Base-by-base conservation (phyloP, 2,113 vertebrate genomes). In the Corythornis vintsioides region DNA sequence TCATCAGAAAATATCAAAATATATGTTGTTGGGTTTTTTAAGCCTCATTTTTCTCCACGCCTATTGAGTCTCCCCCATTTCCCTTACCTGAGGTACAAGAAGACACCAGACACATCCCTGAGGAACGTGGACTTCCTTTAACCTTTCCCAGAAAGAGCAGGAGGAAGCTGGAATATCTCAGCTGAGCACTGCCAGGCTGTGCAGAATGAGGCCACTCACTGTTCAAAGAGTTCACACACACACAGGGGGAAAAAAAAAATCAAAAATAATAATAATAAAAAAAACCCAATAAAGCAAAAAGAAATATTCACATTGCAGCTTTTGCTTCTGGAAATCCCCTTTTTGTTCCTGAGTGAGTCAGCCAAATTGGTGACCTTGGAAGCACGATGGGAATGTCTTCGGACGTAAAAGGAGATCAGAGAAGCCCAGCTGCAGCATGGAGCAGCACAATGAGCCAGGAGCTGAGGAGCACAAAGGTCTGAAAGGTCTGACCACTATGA, bases 401-500 rank as follows among this genome's bases (percentile, higher is more conserved):
- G 1, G 74, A 67, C 10, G 33, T 22, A 35, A 64, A 63, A 81
- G 65, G n/a, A 63, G 24, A 0, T 6, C 7, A 8, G 53, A 88
- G 63, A 50, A 86, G 60, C 45, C 66, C 20, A 7, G 74, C 85
- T 80, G 82, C 45, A 48, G 50, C 5, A 0, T 1, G 13, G 59
- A 72, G 59, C 72, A 2, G 42, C 3, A 14, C 3, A 16, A 31
- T 4, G 59, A 75, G 86, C 60, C 86, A 86, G 91, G 43, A 87
- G 57, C 12, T 63, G 77, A 31, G 7, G 74, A 89, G 63, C 61
- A 59, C 59, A 26, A 20, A 10, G 24, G 7, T 26, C 60, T 0
- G 0, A 18, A 20, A 10, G 24, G 7, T 26, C 60, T 0, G 0
- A 18, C 61, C 31, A 0, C 2, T 29, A 70, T 53, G 45, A 35